Conservation (phyloP, 2,113 vertebrate species). For the Pelusios castaneus region DNA sequence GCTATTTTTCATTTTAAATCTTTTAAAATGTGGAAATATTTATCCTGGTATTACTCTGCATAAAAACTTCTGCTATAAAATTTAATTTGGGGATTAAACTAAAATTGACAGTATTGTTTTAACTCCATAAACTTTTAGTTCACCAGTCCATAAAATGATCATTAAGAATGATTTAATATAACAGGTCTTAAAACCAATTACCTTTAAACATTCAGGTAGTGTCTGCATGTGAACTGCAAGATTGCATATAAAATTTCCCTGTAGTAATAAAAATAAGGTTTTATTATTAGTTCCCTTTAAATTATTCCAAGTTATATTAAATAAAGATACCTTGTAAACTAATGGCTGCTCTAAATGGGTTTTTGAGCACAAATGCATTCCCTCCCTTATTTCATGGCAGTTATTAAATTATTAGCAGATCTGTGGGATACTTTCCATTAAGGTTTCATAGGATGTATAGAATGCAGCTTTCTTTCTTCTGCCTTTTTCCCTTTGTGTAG, state of each 20-base stretch:
- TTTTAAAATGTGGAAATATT: neutral
- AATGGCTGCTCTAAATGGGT: neutral
- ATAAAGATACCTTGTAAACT: neutral
- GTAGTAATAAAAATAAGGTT: neutral
- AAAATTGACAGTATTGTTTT: neutral
- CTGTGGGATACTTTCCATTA: neutral
- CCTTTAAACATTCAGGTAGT: fast-evolving
- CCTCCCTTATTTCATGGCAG: neutral
- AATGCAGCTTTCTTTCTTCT: neutral
- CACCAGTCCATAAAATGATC: neutral
- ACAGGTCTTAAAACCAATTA: neutral
- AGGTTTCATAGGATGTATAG: neutral
- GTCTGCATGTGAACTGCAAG: fast-evolving
- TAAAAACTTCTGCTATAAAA: neutral
- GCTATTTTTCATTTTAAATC: neutral
- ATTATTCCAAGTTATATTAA: neutral
- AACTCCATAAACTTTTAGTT: neutral
- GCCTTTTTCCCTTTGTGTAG: neutral
- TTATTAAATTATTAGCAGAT: neutral
- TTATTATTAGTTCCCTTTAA: neutral
- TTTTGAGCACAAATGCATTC: neutral
- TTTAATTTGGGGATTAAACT: neutral
- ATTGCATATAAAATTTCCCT: neutral
- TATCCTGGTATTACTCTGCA: neutral
- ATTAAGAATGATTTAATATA: neutral